A percentile compares a stretch with the other conserved stretches of the same genome.
Evolutionary conservation across 2,113 vertebrate genomes (phyloP).

Genomic region (Mastomys coucha): DNA sequence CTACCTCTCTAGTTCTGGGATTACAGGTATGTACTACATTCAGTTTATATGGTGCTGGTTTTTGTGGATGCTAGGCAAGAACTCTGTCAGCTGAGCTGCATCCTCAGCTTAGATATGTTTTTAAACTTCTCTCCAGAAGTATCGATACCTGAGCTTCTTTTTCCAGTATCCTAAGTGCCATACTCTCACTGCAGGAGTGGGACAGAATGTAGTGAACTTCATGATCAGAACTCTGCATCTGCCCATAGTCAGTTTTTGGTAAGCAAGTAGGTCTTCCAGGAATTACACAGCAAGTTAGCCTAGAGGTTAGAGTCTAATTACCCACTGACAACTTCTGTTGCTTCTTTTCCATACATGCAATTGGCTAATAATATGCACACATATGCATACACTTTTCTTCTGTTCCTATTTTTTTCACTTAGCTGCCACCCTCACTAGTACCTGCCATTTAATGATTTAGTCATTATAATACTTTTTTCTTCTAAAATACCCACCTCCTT

Average conservation of each 20-base stretch:
- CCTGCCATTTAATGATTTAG: not conserved
- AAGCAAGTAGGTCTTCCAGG: not conserved
- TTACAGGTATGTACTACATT: not conserved
- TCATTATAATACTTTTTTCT: not conserved
- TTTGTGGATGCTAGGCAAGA: not conserved
- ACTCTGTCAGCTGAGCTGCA: not conserved
- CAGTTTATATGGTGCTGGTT: not conserved
- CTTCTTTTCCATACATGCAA: not conserved
- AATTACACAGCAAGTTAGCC: not conserved
- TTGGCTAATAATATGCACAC: not conserved
- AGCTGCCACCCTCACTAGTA: not conserved
- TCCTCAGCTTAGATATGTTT: not conserved
- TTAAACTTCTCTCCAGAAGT: not conserved
- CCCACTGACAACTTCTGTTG: not conserved
- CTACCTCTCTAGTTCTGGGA: not conserved
- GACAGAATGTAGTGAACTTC: not conserved
- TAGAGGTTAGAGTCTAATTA: not conserved
- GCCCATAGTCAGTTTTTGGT: not conserved
- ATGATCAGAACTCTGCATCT: not conserved
- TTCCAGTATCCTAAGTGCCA: not conserved
- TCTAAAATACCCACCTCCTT: not conserved
- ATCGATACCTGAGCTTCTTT: not conserved
- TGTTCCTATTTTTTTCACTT: not conserved
- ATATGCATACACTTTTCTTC: not conserved
- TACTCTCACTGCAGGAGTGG: not conserved